These are phyloP conservation scores for Cryptus viduatorius DNA, from an alignment of 2,888 invertebrate genomes.

Conservation along the genomic window DNA sequence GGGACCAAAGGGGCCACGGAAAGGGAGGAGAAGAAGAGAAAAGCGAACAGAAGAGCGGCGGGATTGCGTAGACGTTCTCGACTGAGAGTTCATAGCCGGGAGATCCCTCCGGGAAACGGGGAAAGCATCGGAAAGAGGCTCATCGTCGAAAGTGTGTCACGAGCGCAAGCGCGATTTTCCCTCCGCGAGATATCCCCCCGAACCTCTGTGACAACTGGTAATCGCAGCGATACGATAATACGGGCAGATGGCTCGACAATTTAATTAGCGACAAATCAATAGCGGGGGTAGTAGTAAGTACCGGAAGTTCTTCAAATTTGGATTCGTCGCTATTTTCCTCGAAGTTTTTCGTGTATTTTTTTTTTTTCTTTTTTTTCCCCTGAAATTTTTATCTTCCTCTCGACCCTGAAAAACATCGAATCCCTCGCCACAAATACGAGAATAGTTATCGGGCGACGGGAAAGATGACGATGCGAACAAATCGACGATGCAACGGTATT, in stretches of 20 bases:
- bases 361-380: too few relatives aligned
- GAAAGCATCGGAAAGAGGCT: conserved; percentile 61
- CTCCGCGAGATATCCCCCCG: not conserved
- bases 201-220: not conserved
- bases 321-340: too few relatives aligned
- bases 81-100: conserved; percentile 27
- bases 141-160: conserved; percentile 68
- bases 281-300: not conserved
- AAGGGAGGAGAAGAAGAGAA: too few relatives aligned
- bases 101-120: conserved; percentile 65
- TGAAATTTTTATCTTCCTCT: too few relatives aligned
- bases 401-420: too few relatives aligned
- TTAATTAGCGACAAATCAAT: not conserved
- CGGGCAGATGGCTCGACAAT: not conserved
- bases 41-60: conserved; percentile 15
- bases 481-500: conserved; percentile 13
- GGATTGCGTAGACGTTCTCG: conserved; percentile 23
- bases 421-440: too few relatives aligned
- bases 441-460: not conserved
- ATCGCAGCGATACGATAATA: not conserved
- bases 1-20: too few relatives aligned
- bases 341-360: too few relatives aligned
- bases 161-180: not conserved
- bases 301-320: too few relatives aligned
- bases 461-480: conserved; percentile 5